Evolutionary conservation across 2,888 invertebrate genomes (phyloP).

Genomic region (Rhingia campestris): DNA sequence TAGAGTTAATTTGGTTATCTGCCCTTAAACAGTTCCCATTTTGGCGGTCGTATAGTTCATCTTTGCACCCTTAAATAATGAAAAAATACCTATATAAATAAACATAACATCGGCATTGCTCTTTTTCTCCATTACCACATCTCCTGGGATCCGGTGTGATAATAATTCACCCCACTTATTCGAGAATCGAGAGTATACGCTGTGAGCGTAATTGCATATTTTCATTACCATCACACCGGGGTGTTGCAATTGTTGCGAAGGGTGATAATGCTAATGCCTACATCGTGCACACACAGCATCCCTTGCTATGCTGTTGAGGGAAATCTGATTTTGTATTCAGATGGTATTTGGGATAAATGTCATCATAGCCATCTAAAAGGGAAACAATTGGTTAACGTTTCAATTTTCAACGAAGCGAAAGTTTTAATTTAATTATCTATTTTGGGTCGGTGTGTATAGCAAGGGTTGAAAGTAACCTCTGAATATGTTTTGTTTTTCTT

Average conservation of each 20-base stretch:
- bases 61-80: conserved; percentile 54
- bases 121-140: conserved; percentile 63
- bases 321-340: conserved; percentile 73
- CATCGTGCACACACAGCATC: conserved; percentile 62
- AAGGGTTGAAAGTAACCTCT: conserved; percentile 35
- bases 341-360: conserved; percentile 73
- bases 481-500: neutral
- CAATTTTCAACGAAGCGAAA: conserved; percentile 61
- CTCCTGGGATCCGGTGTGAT: conserved; percentile 64
- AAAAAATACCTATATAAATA: conserved; percentile 60
- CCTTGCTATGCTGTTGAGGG: conserved; percentile 23
- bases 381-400: conserved; percentile 73
- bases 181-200: conserved; percentile 17
- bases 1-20: conserved; percentile 77
- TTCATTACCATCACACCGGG: conserved; percentile 69
- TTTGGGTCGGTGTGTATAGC: conserved; percentile 10
- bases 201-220: conserved; percentile 73
- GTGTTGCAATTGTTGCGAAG: conserved; percentile 72
- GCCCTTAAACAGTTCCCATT: conserved; percentile 67
- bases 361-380: conserved; percentile 69
- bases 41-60: conserved; percentile 51
- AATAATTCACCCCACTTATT: conserved; percentile 69
- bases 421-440: conserved; percentile 69
- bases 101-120: conserved; percentile 68
- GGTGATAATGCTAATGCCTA: conserved; percentile 71